Evolutionary conservation across 2,797 vertebrate species (phyloP), one percentile per base, ranked within the genome.

Genomic region (Rhynchonycteris naso): DNA sequence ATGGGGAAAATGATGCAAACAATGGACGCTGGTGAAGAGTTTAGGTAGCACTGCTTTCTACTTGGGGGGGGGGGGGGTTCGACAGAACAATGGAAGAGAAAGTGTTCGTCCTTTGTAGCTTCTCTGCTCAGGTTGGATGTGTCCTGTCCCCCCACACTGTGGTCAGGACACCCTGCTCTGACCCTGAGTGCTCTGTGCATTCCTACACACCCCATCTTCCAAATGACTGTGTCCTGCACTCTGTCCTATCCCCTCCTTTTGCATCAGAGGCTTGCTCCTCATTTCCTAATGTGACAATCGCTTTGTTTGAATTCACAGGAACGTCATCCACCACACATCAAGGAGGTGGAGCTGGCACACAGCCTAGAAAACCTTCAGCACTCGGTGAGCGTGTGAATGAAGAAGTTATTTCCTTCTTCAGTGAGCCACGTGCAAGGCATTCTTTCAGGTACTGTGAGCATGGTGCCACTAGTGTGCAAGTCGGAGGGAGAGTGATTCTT

Each of bases 381-480:
- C 68, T 56, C 54, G 4, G 6, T 4, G 12, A 68, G n/a, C 11
- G 33, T n/a, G 26, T 65, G 78, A 89, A 50, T n/a, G 14, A 68
- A 79, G 78, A 83, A 59, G 50, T 19, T 54, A 59, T 76, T 91
- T 38, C 65, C 63, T 85, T 54, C 82, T 74, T 75, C 50, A 47
- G 1, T 24, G 72, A 84, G 19, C 38, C 11, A 10, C 0, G 1
- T 22, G 61, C 59, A 52, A 86, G 47, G 56, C 7, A 6, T 30
- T 76, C 65, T 79, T 26, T 79, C 47, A 52, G 91, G 47, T 19
- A 11, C 26, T 7, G 21, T 56, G 92, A 69, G 38, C 68, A 6
- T 1, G 7, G 43, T 28, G 58, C 14, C 65, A 1, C 61, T 14
- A 8, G 33, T 3, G 71, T 43, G 33, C 63, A 35, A 59, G 15